Base-by-base conservation (phyloP, 2,113 vertebrate genomes). In the Labrus mixtus region DNA sequence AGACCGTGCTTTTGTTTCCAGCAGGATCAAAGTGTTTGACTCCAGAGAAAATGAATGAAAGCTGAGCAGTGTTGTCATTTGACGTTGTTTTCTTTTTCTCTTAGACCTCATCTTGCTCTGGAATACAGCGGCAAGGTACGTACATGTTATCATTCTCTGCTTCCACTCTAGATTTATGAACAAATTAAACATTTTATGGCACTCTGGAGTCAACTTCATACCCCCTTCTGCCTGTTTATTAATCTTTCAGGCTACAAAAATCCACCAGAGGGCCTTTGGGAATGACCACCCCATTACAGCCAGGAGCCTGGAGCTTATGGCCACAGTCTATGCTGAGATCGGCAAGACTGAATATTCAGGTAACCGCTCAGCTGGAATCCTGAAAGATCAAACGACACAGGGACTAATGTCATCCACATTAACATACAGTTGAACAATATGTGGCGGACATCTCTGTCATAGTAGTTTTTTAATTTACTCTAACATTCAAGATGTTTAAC, bases 311-410 rank as follows among this genome's bases (percentile, higher is more conserved):
- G 93, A 95, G 93, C 89, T 95, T 8, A 90, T 94, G 85, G 93
- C 94, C 65, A 93, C 92, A 9, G 95, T 93, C 87, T 94, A 94
- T 61, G 83, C 90, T 87, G 94, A 93, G 93, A 93, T 94, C 36
- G 94, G 93, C 80, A 95, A 94, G 82, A 94, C 89, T 3, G 91
- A 95, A 87, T 95, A 93, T 83, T 89, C 93, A 95, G 95, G 96
- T 96, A 94, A 92, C 65, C 41, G 19, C 39, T 71, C n/a, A 50
- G 12, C 22, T 16, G 37, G 13, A 29, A 45, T n/a, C 63, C 65
- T 13, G 23, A 9, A 45, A 13, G 12, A 45, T 50, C 10, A 17
- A 3, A 7, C 10, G 0, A 55, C 2, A 16, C 1, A 22, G 15
- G 20, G 3, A 41, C 3, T n/a, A 58, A 33, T 39, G n/a, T 15